phyloP scores from a whole-genome alignment of 2,797 vertebrate species.

The Tapirus indicus region DNA sequence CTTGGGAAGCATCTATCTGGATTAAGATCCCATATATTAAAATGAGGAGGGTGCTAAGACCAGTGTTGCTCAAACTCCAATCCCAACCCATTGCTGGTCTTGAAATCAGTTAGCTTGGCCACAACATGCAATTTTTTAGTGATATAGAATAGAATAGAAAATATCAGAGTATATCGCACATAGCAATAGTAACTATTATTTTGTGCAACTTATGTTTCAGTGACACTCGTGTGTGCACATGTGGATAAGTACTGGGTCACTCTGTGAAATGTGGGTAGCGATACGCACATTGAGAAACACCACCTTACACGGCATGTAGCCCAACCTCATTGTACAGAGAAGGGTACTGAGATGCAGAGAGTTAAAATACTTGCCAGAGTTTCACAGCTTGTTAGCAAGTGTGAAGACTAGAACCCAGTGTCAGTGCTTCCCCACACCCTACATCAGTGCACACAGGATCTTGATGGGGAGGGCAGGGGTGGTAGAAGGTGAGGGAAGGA shows the following conservation, averaged over 20 bases:
- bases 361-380: neutral
- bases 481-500: neutral
- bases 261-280: neutral
- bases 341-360: neutral
- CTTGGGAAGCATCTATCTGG: neutral
- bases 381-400: neutral
- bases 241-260: neutral
- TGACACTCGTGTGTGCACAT: neutral
- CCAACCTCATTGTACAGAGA: neutral
- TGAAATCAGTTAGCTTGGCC: neutral
- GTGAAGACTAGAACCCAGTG: neutral
- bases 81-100: neutral
- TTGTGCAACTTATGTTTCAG: neutral
- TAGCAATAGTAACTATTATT: neutral
- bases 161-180: neutral
- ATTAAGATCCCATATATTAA: slow-evolving; percentile 7
- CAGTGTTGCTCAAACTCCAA: neutral
- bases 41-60: neutral
- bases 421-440: neutral
- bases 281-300: neutral
- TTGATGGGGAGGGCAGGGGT: too few relatives aligned
- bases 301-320: neutral
- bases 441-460: neutral
- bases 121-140: neutral
- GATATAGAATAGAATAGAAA: neutral